phyloP scores from a whole-genome alignment of 2,888 invertebrate genomes.

The Aleiodes testaceus region DNA sequence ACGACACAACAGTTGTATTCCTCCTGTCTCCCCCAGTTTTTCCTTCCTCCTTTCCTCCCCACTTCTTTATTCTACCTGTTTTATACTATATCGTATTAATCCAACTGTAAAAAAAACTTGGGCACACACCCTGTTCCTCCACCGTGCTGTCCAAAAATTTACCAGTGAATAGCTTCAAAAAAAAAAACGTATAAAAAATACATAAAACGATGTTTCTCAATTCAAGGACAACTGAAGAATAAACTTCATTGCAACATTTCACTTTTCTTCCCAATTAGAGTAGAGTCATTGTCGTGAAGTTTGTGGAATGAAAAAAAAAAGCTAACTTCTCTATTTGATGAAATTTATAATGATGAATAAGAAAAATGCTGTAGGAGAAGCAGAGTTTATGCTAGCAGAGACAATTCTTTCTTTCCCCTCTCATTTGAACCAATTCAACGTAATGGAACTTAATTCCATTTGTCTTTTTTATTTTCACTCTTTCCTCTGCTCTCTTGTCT shows the following conservation, averaged over 20 bases:
- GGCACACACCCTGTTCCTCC: constrained; percentile 9
- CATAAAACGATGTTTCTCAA: too few species aligned
- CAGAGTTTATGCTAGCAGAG: constrained; percentile 1
- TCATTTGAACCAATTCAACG: constrained; percentile 20
- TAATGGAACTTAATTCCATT: constrained; percentile 25
- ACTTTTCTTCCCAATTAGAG: too few species aligned
- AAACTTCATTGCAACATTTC: too few species aligned
- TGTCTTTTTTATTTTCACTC: too few species aligned
- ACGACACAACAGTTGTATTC: constrained; percentile 21
- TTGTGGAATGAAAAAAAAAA: too few species aligned
- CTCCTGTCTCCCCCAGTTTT: background rate
- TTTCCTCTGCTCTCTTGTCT: constrained; percentile 6
- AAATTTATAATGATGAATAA: constrained; percentile 6
- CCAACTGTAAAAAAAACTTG: constrained; percentile 25
- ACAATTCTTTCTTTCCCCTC: constrained; percentile 24
- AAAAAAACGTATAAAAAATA: too few species aligned
- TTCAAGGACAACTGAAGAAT: too few species aligned
- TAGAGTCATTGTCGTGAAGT: too few species aligned
- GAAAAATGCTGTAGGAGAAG: background rate
- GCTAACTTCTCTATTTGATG: background rate
- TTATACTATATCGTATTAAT: constrained; percentile 8
- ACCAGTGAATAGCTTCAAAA: background rate
- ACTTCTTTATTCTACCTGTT: background rate
- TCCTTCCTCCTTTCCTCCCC: constrained; percentile 6
- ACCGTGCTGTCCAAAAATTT: background rate